Evolutionary conservation across 2,797 vertebrate genomes (phyloP).

Genomic region (Synanceia verrucosa): DNA sequence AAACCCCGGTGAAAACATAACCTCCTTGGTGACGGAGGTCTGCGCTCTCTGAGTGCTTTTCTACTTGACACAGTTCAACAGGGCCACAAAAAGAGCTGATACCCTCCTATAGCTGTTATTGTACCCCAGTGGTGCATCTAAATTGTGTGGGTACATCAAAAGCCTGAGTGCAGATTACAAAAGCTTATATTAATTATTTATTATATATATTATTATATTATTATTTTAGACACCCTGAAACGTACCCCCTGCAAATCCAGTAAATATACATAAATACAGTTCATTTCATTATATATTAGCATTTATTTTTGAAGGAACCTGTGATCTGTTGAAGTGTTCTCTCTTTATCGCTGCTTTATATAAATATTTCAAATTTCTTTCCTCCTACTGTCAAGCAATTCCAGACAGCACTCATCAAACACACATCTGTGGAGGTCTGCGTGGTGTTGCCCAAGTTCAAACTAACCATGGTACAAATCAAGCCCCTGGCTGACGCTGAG

Average conservation of each 20-base stretch:
- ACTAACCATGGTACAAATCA: slow-evolving; percentile 82
- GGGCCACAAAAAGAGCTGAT: neutral
- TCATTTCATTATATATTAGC: neutral
- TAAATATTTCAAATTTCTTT: slow-evolving; percentile 1
- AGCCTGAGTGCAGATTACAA: too few species aligned
- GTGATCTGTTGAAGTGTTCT: neutral
- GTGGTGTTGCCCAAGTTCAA: slow-evolving; percentile 74
- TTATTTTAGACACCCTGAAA: too few species aligned
- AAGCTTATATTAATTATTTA: too few species aligned
- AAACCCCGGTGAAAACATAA: too few species aligned
- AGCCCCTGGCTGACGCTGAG: slow-evolving; percentile 20
- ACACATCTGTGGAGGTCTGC: slow-evolving; percentile 64
- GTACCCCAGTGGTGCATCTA: neutral
- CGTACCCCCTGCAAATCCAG: too few species aligned
- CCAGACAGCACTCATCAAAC: slow-evolving; percentile 64
- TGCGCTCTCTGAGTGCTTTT: too few species aligned
- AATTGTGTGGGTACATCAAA: too few species aligned
- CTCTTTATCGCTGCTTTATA: neutral
- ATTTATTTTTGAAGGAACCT: too few species aligned
- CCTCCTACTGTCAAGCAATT: slow-evolving; percentile 82
- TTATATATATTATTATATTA: too few species aligned
- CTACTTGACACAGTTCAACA: too few species aligned
- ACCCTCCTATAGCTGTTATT: neutral
- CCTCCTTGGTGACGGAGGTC: too few species aligned
- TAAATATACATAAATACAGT: too few species aligned